Evolutionary conservation across 2,797 vertebrate genomes (phyloP).

Genomic region (Pseudochirops corinnae): DNA sequence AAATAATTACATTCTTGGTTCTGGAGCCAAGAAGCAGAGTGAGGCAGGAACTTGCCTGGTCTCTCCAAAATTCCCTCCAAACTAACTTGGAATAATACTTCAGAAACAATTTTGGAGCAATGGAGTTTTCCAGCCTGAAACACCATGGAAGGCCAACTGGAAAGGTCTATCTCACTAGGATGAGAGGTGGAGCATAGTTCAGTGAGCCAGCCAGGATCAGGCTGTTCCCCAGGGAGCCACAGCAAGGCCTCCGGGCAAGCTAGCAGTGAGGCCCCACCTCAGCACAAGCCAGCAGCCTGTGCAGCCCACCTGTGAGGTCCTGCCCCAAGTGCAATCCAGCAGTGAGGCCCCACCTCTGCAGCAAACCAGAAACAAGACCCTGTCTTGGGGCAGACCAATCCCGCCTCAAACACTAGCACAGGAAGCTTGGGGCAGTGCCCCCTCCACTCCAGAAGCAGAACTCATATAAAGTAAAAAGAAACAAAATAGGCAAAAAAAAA

Average conservation of each 20-base stretch:
- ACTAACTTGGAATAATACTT: neutral
- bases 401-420: neutral
- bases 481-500: neutral
- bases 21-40: neutral
- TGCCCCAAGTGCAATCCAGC: too few relatives aligned
- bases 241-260: too few relatives aligned
- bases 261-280: too few relatives aligned
- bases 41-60: neutral
- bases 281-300: too few relatives aligned
- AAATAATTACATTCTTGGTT: neutral
- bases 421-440: neutral
- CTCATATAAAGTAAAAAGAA: neutral
- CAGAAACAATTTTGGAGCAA: neutral
- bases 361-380: too few relatives aligned
- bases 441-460: neutral
- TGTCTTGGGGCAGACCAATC: neutral
- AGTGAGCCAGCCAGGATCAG: neutral
- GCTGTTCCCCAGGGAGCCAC: neutral
- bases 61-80: neutral
- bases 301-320: too few relatives aligned
- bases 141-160: too few relatives aligned
- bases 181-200: neutral
- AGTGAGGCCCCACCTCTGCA: too few relatives aligned
- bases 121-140: neutral
- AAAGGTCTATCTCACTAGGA: neutral